These are phyloP conservation scores for Sialia sialis DNA, from an alignment of 2,113 vertebrate genomes.

Conservation along the genomic window DNA sequence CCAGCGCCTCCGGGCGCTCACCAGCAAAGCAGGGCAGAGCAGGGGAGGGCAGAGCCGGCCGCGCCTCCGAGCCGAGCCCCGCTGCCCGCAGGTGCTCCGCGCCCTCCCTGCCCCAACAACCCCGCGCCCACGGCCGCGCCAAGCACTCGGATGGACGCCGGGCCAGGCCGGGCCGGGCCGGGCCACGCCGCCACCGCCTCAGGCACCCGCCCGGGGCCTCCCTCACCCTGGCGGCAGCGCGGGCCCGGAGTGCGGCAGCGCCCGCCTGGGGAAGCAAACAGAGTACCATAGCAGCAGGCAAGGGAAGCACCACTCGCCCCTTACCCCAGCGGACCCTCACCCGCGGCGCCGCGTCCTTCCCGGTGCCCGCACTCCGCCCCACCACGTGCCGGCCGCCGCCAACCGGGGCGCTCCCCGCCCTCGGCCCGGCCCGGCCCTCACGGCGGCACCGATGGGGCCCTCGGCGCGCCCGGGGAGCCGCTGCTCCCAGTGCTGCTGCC, in stretches of 20 bases:
- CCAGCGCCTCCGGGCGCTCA: not conserved
- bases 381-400: not conserved
- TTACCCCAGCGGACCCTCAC: too few species aligned
- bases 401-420: not conserved
- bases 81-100: not conserved
- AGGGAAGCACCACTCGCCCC: too few species aligned
- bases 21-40: too few species aligned
- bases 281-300: too few species aligned
- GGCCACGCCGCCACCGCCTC: too few species aligned
- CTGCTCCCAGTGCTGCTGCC: rapidly evolving
- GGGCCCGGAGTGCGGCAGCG: too few species aligned
- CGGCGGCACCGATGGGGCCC: rapidly evolving
- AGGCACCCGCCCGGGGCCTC: too few species aligned
- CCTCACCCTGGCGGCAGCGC: too few species aligned
- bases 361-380: not conserved
- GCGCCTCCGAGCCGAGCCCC: too few species aligned
- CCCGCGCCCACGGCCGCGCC: not conserved
- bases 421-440: not conserved
- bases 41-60: too few species aligned
- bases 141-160: not conserved
- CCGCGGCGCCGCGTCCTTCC: too few species aligned
- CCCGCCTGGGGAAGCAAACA: too few species aligned
- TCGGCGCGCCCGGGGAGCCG: rapidly evolving
- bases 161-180: not conserved
- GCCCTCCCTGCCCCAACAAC: not conserved